phyloP scores from a whole-genome alignment of 2,797 vertebrate species.

The Gobio occitaniae region DNA sequence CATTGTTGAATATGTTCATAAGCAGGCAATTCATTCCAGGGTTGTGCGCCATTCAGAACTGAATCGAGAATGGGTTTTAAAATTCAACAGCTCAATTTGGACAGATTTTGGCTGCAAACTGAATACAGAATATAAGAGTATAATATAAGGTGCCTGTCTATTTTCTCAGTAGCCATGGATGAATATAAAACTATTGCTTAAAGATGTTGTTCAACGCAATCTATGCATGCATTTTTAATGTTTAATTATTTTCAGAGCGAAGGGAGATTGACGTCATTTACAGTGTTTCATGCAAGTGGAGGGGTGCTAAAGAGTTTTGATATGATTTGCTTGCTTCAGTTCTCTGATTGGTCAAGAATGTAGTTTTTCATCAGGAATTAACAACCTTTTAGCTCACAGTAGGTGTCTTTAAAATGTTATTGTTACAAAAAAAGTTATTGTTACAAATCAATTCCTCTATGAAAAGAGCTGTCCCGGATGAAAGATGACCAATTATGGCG shows the following conservation, averaged over 20 bases:
- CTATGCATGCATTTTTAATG: neutral
- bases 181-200: neutral
- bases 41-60: neutral
- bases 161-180: neutral
- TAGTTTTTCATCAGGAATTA: neutral
- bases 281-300: neutral
- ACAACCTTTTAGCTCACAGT: too few relatives aligned
- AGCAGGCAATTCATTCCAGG: slow-evolving; percentile 18
- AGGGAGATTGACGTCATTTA: neutral
- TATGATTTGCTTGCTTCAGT: neutral
- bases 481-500: too few relatives aligned
- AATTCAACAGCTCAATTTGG: slow-evolving; percentile 25
- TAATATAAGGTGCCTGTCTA: too few relatives aligned
- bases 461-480: too few relatives aligned
- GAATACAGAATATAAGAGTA: neutral
- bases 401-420: too few relatives aligned
- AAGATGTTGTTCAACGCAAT: neutral
- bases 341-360: neutral
- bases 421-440: too few relatives aligned
- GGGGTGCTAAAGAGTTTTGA: neutral
- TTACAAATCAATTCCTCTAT: too few relatives aligned
- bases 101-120: neutral
- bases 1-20: slow-evolving; percentile 28
- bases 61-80: slow-evolving; percentile 6
- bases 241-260: neutral